Conservation (phyloP, 2,797 vertebrate genomes). For the Erpetoichthys calabaricus region DNA sequence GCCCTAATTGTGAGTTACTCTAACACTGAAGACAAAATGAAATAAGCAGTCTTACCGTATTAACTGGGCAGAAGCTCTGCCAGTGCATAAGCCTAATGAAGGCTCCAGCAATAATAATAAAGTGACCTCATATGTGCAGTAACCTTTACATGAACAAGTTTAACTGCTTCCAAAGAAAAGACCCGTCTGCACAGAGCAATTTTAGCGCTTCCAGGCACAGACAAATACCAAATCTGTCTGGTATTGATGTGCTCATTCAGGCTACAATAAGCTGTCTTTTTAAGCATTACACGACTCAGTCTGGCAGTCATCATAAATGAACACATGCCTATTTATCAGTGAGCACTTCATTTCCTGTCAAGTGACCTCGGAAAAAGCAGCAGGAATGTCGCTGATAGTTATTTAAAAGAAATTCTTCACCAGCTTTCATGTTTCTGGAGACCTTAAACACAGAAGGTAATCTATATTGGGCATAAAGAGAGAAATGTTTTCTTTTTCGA, state of each 20-base stretch:
- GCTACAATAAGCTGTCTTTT: conserved; percentile 10
- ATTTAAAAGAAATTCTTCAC: conserved; percentile 1
- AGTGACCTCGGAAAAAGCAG: conserved; percentile 10
- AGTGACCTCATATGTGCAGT: no score
- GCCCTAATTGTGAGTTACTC: no score
- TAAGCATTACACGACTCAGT: conserved; percentile 10
- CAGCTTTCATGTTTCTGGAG: neutral
- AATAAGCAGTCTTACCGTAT: no score
- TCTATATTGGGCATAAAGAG: no score
- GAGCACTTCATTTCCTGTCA: conserved; percentile 17
- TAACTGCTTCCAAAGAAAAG: neutral
- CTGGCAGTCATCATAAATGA: conserved; percentile 9
- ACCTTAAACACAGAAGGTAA: no score
- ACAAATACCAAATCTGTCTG: neutral
- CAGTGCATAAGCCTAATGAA: no score
- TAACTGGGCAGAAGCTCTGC: no score
- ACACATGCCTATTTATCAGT: conserved; percentile 10
- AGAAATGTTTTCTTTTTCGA: no score
- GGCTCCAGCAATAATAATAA: no score
- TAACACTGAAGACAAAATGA: no score
- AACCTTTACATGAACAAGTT: no score
- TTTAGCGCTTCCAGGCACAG: neutral
- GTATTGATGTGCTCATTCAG: neutral
- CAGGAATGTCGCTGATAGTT: conserved; percentile 4
- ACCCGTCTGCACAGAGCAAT: neutral